These are phyloP conservation scores for Clinocottus analis DNA, from an alignment of 2,113 vertebrate genomes.

Conservation along the genomic window DNA sequence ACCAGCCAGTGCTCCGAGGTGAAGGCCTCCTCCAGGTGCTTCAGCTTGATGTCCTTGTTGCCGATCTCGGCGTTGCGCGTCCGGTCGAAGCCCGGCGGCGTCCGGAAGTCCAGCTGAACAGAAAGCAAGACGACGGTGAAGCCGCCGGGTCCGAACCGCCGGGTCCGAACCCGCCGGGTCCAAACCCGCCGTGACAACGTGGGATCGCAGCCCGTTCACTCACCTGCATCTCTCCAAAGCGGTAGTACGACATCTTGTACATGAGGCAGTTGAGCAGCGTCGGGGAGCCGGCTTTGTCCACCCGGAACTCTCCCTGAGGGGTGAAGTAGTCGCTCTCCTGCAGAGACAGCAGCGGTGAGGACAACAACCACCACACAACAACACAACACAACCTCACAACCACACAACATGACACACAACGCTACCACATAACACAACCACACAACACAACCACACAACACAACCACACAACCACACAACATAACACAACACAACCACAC, in stretches of 20 bases:
- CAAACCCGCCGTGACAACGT: too few relatives aligned
- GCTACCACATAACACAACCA: too few relatives aligned
- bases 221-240: constrained; percentile 99
- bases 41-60: constrained; percentile 97
- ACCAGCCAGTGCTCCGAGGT: constrained; percentile 98
- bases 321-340: constrained; percentile 99
- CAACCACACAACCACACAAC: too few relatives aligned
- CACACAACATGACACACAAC: too few relatives aligned
- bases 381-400: too few relatives aligned
- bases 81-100: constrained; percentile 94
- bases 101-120: constrained; percentile 92
- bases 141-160: too few relatives aligned
- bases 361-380: too few relatives aligned
- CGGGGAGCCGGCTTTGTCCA: constrained; percentile 96
- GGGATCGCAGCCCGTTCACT: too few relatives aligned
- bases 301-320: constrained; percentile 96
- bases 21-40: constrained; percentile 95
- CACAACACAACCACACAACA: too few relatives aligned
- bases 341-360: too few relatives aligned
- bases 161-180: too few relatives aligned
- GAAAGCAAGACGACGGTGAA: not conserved
- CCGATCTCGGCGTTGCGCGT: constrained; percentile 96
- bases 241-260: constrained; percentile 99
- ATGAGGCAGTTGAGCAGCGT: constrained; percentile 97
- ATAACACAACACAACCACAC: too few relatives aligned